Base-by-base conservation (phyloP, 92 coral and sea anemone genomes). In the Siderastrea radians region DNA sequence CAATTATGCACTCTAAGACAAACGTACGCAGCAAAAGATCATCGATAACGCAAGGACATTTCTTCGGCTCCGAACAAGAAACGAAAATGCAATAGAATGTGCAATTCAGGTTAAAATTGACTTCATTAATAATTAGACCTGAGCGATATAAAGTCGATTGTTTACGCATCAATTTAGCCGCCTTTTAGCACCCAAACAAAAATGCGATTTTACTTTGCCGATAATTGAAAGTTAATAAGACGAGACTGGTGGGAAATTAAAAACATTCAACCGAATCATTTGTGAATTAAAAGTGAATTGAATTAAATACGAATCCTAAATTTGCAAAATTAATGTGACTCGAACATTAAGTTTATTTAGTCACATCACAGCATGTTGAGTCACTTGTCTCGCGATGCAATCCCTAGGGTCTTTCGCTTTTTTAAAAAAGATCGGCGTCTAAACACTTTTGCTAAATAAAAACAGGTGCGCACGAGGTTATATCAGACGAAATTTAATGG, bases 111-210 rank as follows among this genome's bases (percentile, higher is more conserved):
- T 7, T 53, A 49, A 12, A 52, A 10, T 54, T n/a, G 10, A 7
- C 60, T 66, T 49, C 52, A 44, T 67, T 64, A 47, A n/a, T 70
- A 44, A 1, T 67, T 3, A 1, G 8, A 47, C 67, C 26, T 0
- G 54, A 6, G 7, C 19, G 70, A 46, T 10, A 17, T 46, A 45
- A 67, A 80, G 74, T 12, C 16, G 79, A 16, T 72, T 84, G 87
- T 84, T 84, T 84, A n/a, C 51, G 8, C 60, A 72, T 19, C 80
- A 63, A 62, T 72, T 60, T 71, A 26, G 80, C 26, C 45, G 87
- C 72, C 48, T 74, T 84, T 84, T 74, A 62, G 80, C 62, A 44
- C 60, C 81, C 62, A 49, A 38, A 74, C 68, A 74, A 15, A 73
- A 74, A 62, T 62, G 59, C 16, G 74, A 19, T 84, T 61, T 84